A percentile compares a stretch with the other conserved stretches of the same genome.
These are phyloP conservation scores for Rousettus leschenaultii DNA, from an alignment of 2,113 vertebrate species.

Conservation along the genomic window DNA sequence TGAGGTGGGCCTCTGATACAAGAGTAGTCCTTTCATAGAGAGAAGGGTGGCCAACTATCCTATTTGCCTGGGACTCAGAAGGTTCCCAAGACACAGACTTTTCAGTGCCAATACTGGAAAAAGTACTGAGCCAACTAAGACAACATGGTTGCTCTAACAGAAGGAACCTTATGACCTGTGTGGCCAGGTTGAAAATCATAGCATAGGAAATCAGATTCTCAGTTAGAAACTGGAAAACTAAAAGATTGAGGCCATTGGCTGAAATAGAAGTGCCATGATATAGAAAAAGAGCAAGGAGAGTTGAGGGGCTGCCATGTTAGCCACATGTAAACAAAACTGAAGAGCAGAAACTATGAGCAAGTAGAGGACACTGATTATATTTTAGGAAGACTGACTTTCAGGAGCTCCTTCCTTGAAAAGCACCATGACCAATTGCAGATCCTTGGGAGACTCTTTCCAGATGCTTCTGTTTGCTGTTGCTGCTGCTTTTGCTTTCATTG, in stretches of 20 bases:
- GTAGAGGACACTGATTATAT: not conserved
- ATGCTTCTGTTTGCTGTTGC: conserved; percentile 29
- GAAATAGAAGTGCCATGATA: not conserved
- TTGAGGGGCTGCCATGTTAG: not conserved
- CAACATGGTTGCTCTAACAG: not conserved
- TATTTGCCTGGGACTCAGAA: not conserved
- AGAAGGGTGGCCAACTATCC: not conserved
- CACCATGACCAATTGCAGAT: conserved; percentile 3
- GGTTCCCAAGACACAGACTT: not conserved
- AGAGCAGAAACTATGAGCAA: not conserved
- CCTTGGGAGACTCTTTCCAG: conserved; percentile 34
- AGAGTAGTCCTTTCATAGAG: not conserved
- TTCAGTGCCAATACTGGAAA: not conserved
- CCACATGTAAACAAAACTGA: not conserved
- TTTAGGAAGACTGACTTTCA: not conserved
- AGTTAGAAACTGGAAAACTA: not conserved
- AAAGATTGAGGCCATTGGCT: not conserved
- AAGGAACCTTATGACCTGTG: not conserved
- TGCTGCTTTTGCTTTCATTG: not conserved
- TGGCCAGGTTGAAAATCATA: not conserved
- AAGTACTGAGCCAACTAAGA: not conserved
- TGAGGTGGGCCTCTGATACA: not conserved
- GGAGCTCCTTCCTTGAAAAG: conserved; percentile 25
- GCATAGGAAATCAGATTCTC: not conserved
- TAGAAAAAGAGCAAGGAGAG: not conserved